A percentile compares a stretch with the other conserved stretches of the same genome.
These are phyloP conservation scores for Actinia equina DNA, from an alignment of 64 coral and sea anemone genomes.

Conservation along the genomic window DNA sequence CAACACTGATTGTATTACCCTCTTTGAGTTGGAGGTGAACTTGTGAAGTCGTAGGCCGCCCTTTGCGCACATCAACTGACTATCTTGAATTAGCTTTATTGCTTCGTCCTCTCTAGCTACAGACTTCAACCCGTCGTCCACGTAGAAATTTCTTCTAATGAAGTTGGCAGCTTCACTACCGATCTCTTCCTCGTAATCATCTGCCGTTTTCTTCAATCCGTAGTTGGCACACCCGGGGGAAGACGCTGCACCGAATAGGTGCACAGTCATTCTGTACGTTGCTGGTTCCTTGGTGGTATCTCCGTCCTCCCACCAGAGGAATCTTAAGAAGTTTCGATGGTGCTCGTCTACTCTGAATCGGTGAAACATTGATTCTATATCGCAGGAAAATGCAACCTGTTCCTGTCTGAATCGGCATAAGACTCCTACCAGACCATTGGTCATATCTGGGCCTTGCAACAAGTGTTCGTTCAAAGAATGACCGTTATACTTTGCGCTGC, in stretches of 20 bases:
- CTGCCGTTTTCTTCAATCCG: conserved; percentile 28
- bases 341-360: conserved; percentile 42
- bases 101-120: not conserved
- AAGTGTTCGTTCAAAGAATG: conserved; percentile 33
- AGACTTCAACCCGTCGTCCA: conserved; percentile 43
- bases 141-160: conserved; percentile 39
- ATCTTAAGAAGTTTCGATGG: conserved; percentile 36
- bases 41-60: not conserved
- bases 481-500: not conserved
- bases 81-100: conserved; percentile 38
- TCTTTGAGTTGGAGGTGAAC: not conserved
- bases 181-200: conserved; percentile 26
- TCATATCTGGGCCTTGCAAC: conserved; percentile 30
- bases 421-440: conserved; percentile 42
- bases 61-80: not conserved
- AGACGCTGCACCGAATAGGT: conserved; percentile 42
- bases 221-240: conserved; percentile 55
- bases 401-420: conserved; percentile 48
- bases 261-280: conserved; percentile 44
- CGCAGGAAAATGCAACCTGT: not conserved
- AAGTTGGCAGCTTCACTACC: conserved; percentile 7
- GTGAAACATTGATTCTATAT: conserved; percentile 52
- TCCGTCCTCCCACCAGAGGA: conserved; percentile 48
- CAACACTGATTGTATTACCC: not conserved
- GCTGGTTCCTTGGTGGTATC: not conserved